Percentiles rank a stretch among this genome's conserved stretches.
These are phyloP conservation scores for Bombus huntii DNA, from an alignment of 1,140 invertebrate genomes.

Conservation along the genomic window DNA sequence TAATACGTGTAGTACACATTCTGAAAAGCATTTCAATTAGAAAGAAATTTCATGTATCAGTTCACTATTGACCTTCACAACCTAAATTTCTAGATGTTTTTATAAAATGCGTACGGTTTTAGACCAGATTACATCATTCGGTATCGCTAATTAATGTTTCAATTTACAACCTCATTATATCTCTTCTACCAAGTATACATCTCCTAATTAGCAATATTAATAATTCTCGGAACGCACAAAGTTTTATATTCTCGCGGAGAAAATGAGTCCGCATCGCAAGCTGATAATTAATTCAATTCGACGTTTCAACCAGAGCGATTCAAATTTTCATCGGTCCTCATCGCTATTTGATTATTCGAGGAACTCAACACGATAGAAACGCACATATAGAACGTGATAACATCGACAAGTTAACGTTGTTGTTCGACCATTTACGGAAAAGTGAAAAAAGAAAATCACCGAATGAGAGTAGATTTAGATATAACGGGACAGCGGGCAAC, in stretches of 20 bases:
- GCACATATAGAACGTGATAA: not conserved
- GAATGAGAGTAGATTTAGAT: not conserved
- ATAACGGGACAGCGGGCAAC: conserved; percentile 28
- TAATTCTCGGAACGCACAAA: not conserved
- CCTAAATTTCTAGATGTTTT: too few species aligned
- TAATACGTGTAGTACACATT: too few species aligned
- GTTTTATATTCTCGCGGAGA: not conserved
- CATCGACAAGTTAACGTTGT: too few species aligned
- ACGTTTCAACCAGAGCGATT: not conserved
- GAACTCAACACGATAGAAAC: not conserved
- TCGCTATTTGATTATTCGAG: not conserved
- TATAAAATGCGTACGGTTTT: too few species aligned
- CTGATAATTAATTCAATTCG: conserved; percentile 11
- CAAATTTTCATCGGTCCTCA: conserved; percentile 1
- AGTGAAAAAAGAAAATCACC: not conserved
- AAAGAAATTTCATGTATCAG: not conserved
- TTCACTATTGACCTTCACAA: not conserved
- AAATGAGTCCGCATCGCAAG: not conserved
- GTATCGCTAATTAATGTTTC: too few species aligned
- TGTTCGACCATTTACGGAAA: not conserved
- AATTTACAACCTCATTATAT: too few species aligned
- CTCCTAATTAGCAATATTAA: not conserved
- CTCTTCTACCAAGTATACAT: too few species aligned
- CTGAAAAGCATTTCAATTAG: too few species aligned
- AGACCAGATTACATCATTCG: too few species aligned